These are phyloP conservation scores for Stichopus horrens DNA, from an alignment of 53 echinoderm and acorn worm genomes.

Conservation along the genomic window DNA sequence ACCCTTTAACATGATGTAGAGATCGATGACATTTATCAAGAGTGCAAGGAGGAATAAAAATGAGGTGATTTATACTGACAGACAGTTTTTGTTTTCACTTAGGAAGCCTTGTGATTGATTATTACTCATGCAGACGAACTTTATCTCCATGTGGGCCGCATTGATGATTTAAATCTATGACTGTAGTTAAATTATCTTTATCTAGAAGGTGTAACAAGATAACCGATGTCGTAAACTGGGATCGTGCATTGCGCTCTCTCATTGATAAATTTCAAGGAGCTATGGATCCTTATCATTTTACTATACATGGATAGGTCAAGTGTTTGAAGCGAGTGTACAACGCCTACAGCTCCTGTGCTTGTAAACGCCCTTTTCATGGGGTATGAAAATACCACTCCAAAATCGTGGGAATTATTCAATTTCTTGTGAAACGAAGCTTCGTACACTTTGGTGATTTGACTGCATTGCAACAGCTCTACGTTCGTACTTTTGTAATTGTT, in stretches of 20 bases:
- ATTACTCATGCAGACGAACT: background rate
- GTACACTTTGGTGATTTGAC: too few relatives aligned
- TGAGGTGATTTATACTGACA: background rate
- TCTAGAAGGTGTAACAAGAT: constrained; percentile 14
- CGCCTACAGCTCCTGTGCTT: background rate
- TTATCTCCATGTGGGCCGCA: background rate
- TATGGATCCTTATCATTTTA: constrained; percentile 21
- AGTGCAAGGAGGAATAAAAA: background rate
- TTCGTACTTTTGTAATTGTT: too few relatives aligned
- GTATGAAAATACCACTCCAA: background rate
- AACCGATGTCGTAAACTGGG: constrained; percentile 20
- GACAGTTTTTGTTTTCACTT: background rate
- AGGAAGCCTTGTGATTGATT: background rate
- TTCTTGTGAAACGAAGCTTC: background rate
- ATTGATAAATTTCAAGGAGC: constrained; percentile 28
- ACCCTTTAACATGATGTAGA: background rate
- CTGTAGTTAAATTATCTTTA: too few relatives aligned
- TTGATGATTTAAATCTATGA: background rate
- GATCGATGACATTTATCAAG: background rate
- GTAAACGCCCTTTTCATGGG: background rate
- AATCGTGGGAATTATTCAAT: background rate
- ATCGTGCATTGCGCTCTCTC: constrained; percentile 1
- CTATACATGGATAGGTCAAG: constrained; percentile 25
- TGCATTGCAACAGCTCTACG: too few relatives aligned
- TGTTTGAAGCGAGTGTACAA: background rate